Conservation (phyloP, 2,888 invertebrate species). For the Caenorhabditis sp. region DNA sequence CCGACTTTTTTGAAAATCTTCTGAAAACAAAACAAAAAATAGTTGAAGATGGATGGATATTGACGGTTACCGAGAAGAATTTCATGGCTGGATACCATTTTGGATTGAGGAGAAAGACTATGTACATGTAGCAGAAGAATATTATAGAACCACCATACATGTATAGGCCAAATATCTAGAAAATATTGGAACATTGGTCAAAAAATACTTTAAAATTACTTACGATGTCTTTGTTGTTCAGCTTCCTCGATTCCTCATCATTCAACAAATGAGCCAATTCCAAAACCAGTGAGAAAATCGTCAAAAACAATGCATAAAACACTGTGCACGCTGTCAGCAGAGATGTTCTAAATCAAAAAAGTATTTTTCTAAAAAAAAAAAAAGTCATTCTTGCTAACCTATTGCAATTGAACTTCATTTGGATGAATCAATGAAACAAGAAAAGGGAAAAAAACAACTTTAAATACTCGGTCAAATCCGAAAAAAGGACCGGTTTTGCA, state of each 20-base stretch:
- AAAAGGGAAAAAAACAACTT: background rate
- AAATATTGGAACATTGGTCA: too few relatives aligned
- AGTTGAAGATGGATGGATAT: too few relatives aligned
- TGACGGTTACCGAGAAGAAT: conserved; percentile 19
- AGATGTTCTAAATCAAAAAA: conserved; percentile 54
- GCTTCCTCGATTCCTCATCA: conserved; percentile 54
- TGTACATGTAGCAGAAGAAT: conserved; percentile 66
- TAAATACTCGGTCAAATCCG: background rate
- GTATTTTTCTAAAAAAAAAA: background rate
- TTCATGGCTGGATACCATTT: conserved; percentile 57
- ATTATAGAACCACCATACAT: conserved; percentile 65
- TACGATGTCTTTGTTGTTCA: conserved; percentile 62
- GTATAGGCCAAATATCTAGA: conserved; percentile 65
- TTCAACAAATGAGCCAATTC: conserved; percentile 65
- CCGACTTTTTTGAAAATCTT: conserved; percentile 15
- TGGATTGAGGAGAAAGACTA: conserved; percentile 62
- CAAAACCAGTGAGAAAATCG: conserved; percentile 66
- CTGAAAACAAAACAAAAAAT: conserved; percentile 12
- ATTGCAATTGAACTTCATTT: background rate
- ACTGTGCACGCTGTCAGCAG: conserved; percentile 60
- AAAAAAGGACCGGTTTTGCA: background rate
- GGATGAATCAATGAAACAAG: background rate
- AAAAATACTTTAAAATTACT: too few relatives aligned
- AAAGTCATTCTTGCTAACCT: background rate
- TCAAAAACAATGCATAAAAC: conserved; percentile 58